Conservation (phyloP, 2,113 vertebrate species). For the Dryoscopus gambensis region DNA sequence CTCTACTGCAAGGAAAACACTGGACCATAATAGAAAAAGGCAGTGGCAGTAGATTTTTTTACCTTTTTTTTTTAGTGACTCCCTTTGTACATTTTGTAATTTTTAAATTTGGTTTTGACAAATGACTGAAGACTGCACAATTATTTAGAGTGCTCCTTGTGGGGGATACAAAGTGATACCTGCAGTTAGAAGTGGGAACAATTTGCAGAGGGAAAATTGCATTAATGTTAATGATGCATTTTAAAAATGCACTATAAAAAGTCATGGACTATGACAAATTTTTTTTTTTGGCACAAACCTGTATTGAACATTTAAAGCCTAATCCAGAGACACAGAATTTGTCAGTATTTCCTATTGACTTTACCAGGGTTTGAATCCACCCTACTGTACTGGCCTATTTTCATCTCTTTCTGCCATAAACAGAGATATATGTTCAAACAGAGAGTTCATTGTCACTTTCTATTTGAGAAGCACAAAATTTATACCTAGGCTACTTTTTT, state of each 20-base stretch:
- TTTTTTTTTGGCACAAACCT: background rate
- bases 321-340: background rate
- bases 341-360: background rate
- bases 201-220: background rate
- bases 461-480: background rate
- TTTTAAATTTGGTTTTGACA: background rate
- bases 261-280: background rate
- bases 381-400: background rate
- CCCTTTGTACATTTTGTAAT: background rate
- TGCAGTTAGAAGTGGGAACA: background rate
- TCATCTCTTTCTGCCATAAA: background rate
- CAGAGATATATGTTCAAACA: background rate
- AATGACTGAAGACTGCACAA: background rate
- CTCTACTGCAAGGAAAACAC: accelerated
- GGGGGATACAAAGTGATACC: background rate
- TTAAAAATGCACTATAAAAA: background rate
- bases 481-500: background rate
- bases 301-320: background rate
- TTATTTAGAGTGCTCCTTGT: background rate
- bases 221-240: background rate
- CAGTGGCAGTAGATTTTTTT: background rate
- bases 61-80: background rate
- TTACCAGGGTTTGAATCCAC: background rate
- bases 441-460: background rate
- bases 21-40: background rate